phyloP scores from a whole-genome alignment of 2,113 vertebrate species.

The Haemorhous mexicanus region DNA sequence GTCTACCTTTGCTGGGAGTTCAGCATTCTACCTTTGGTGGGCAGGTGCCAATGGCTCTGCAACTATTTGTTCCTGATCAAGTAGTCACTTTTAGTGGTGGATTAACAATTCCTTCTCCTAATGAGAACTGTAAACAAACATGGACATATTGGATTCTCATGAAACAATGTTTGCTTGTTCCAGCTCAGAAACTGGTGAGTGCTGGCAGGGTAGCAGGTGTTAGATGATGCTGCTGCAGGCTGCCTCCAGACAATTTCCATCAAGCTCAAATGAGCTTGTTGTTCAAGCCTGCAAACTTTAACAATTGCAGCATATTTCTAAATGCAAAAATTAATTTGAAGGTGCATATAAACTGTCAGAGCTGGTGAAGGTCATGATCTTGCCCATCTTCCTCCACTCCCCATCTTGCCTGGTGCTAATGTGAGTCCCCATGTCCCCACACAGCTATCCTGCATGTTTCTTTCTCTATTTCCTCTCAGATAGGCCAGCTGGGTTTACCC shows the following conservation, averaged over 20 bases:
- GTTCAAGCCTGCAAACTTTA: not conserved
- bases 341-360: not conserved
- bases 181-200: not conserved
- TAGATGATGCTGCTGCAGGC: not conserved
- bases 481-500: not conserved
- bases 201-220: not conserved
- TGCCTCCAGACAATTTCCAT: not conserved
- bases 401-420: not conserved
- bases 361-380: not conserved
- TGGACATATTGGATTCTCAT: not conserved
- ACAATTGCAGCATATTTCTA: not conserved
- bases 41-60: not conserved
- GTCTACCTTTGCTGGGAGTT: not conserved
- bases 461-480: not conserved
- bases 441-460: not conserved
- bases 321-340: not conserved
- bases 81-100: not conserved
- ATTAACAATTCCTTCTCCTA: not conserved
- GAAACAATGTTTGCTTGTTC: not conserved
- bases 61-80: not conserved
- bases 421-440: fast-evolving
- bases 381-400: not conserved
- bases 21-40: not conserved
- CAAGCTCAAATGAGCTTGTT: not conserved
- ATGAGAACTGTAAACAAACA: not conserved